phyloP scores from a whole-genome alignment of 2,797 vertebrate species.

The Periparus ater region DNA sequence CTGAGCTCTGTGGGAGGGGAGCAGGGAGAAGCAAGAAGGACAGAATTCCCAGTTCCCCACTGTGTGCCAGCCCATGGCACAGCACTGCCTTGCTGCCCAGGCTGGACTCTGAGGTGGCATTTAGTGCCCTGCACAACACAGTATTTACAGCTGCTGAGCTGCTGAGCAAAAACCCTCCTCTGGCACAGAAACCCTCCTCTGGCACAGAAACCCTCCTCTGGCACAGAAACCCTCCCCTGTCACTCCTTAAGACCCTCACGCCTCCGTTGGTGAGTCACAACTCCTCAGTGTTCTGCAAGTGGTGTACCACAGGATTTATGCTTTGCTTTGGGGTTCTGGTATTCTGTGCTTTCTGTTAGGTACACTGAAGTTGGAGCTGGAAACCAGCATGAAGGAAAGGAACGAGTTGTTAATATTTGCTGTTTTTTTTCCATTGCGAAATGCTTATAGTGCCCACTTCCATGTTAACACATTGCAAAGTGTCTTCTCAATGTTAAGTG shows the following conservation, averaged over 20 bases:
- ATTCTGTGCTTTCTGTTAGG: not conserved
- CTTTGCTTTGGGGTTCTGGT: not conserved
- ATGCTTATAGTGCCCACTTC: not conserved
- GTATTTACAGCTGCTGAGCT: not conserved
- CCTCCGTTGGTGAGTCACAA: fast-evolving
- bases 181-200: not conserved
- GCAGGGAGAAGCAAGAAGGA: not conserved
- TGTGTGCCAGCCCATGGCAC: not conserved
- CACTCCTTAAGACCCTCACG: not conserved
- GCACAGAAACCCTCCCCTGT: not conserved
- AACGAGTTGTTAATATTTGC: not conserved
- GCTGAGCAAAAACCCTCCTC: not conserved
- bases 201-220: not conserved
- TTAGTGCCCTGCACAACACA: fast-evolving
- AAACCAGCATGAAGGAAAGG: not conserved
- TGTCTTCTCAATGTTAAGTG: not conserved
- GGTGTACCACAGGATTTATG: not conserved
- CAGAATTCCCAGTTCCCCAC: not conserved
- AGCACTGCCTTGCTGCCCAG: fast-evolving
- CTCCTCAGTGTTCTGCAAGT: not conserved
- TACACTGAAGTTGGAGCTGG: not conserved
- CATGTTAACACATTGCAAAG: not conserved
- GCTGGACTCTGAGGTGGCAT: fast-evolving
- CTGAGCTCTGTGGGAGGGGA: fast-evolving
- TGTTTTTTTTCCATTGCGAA: not conserved